A percentile compares a stretch with the other conserved stretches of the same genome.
Evolutionary conservation across 2,888 invertebrate species (phyloP).

Genomic region (Pristionchus exspectatus): DNA sequence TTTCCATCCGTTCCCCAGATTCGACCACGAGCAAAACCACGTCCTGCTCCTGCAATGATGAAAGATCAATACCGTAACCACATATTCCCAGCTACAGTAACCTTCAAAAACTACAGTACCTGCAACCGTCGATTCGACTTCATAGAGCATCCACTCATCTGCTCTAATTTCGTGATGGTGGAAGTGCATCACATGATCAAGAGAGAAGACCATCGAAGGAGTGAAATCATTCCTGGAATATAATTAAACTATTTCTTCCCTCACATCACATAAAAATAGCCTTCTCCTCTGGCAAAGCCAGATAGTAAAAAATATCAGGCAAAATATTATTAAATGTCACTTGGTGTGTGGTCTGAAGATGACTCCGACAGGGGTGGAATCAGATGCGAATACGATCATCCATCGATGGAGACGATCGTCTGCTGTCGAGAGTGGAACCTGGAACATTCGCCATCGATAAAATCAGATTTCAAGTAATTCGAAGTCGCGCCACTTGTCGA

Average conservation of each 20-base stretch:
- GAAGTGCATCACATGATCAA: conserved; percentile 75
- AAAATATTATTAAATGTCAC: background rate
- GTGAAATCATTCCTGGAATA: conserved; percentile 66
- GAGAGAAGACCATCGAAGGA: conserved; percentile 73
- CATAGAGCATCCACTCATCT: conserved; percentile 76
- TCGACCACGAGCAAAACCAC: conserved; percentile 70
- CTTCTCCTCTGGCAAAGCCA: background rate
- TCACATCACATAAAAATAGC: background rate
- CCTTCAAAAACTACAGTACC: conserved; percentile 56
- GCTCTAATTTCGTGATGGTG: conserved; percentile 68
- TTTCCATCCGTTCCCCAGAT: conserved; percentile 74
- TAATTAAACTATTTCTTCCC: background rate
- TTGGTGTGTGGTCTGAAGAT: conserved; percentile 53
- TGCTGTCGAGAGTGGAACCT: conserved; percentile 34
- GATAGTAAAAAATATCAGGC: background rate
- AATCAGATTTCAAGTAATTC: background rate
- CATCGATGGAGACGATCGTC: conserved; percentile 54
- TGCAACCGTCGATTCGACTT: conserved; percentile 68
- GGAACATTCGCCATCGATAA: background rate
- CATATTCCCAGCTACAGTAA: background rate
- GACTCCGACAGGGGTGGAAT: conserved; percentile 30
- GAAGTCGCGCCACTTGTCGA: background rate
- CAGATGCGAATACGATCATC: conserved; percentile 54
- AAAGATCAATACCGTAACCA: background rate
- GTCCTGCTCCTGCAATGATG: conserved; percentile 62